phyloP scores from a whole-genome alignment of 2,888 invertebrate species.

The Eristalis intricaria region DNA sequence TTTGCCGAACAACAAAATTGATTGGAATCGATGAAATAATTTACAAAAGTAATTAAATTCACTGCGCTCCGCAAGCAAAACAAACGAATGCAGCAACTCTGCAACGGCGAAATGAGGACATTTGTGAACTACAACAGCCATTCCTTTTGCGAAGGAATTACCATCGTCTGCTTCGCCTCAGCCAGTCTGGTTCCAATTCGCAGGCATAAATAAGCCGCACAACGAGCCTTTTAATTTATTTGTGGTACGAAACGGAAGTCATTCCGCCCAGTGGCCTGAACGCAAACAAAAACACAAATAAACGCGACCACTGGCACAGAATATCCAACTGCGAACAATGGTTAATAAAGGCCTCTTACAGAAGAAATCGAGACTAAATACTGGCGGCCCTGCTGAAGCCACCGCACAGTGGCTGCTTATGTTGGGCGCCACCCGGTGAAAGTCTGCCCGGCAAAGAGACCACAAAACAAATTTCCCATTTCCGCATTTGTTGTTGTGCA shows the following conservation, averaged over 20 bases:
- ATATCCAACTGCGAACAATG: slow-evolving; percentile 35
- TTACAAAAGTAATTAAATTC: background rate
- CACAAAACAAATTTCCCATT: slow-evolving; percentile 58
- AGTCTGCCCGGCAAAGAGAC: slow-evolving; percentile 30
- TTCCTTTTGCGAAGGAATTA: background rate
- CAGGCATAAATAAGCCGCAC: slow-evolving; percentile 8
- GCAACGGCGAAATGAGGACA: background rate
- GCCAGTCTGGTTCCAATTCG: background rate
- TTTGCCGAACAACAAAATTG: background rate
- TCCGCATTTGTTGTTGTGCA: slow-evolving; percentile 43
- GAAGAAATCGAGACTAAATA: slow-evolving; percentile 11
- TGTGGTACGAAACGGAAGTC: slow-evolving; percentile 34
- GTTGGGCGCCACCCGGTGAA: background rate
- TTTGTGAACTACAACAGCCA: background rate
- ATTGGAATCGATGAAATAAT: background rate
- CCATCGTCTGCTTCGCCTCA: background rate
- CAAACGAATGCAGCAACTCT: background rate
- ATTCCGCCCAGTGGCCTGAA: slow-evolving; percentile 3
- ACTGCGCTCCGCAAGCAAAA: background rate
- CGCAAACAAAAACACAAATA: slow-evolving; percentile 9
- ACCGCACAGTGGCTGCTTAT: background rate
- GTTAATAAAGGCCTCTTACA: slow-evolving; percentile 23
- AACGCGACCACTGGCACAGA: slow-evolving; percentile 16
- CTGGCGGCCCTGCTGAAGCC: background rate
- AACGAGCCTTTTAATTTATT: slow-evolving; percentile 30